A percentile compares a stretch with the other conserved stretches of the same genome.
Conservation (phyloP, 2,888 invertebrate species). For the Erebia aethiops region DNA sequence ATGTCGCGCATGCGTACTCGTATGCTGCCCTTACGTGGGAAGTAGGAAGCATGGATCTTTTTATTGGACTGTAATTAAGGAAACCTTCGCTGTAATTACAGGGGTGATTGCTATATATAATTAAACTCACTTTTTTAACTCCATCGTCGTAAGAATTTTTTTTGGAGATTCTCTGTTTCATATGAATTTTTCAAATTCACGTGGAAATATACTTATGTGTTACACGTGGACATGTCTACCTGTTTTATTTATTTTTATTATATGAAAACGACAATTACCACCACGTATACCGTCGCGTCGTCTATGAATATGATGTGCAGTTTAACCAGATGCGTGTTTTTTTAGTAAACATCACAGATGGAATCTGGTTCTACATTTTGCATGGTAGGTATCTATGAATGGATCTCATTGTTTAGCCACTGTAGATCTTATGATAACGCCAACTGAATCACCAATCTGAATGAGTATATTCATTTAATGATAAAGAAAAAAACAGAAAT, state of each 20-base stretch:
- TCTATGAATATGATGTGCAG: too few species aligned
- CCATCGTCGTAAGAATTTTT: conserved; percentile 40
- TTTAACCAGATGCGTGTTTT: too few species aligned
- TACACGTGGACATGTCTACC: neutral
- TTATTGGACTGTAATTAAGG: conserved; percentile 80
- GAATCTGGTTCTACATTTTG: too few species aligned
- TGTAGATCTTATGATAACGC: too few species aligned
- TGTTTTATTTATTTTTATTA: conserved; percentile 3
- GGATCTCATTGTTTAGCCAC: too few species aligned
- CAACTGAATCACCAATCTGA: too few species aligned
- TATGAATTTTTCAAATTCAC: neutral
- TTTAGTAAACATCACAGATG: too few species aligned
- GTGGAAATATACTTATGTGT: neutral
- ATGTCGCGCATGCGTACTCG: conserved; percentile 61
- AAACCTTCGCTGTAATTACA: conserved; percentile 78
- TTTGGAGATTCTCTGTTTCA: neutral
- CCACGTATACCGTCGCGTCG: too few species aligned
- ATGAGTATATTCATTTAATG: too few species aligned
- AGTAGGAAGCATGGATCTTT: conserved; percentile 78
- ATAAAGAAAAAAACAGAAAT: too few species aligned
- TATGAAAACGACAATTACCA: too few species aligned
- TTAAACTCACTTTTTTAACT: conserved; percentile 71
- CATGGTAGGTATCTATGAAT: too few species aligned
- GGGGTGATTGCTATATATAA: conserved; percentile 82
- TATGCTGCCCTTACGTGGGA: conserved; percentile 65